Conservation (phyloP, 2,888 invertebrate species). For the Allacma fusca region DNA sequence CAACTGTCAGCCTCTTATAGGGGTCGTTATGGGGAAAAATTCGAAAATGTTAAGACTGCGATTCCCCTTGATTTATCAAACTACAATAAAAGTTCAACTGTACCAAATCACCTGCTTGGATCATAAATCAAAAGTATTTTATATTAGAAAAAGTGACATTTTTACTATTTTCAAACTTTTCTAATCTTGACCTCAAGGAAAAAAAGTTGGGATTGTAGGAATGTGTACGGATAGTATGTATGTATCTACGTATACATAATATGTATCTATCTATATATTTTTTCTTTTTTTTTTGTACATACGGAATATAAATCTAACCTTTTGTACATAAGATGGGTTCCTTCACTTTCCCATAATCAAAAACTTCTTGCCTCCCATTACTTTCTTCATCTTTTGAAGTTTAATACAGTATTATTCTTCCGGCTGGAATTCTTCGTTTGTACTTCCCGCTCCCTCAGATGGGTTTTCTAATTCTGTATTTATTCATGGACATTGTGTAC, state of each 20-base stretch:
- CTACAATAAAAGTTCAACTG: conserved; percentile 22
- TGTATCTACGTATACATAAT: too few species aligned
- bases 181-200: conserved; percentile 13
- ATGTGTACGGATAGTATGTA: too few species aligned
- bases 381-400: neutral
- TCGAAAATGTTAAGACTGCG: conserved; percentile 1
- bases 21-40: conserved; percentile 21
- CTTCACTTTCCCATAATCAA: neutral
- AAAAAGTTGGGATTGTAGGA: neutral
- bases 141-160: conserved; percentile 27
- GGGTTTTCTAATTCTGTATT: neutral
- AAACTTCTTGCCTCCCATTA: neutral
- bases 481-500: neutral
- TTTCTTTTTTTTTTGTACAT: too few species aligned
- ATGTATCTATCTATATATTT: too few species aligned
- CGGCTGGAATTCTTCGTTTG: neutral
- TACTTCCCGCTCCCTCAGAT: neutral
- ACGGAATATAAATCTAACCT: too few species aligned
- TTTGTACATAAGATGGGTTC: too few species aligned
- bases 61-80: conserved; percentile 23
- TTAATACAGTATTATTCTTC: neutral
- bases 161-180: conserved; percentile 24
- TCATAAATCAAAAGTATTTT: conserved; percentile 22
- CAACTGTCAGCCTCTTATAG: conserved; percentile 14
- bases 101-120: conserved; percentile 21